phyloP scores from a whole-genome alignment of 2,797 vertebrate species.

The Phoeniculus purpureus region DNA sequence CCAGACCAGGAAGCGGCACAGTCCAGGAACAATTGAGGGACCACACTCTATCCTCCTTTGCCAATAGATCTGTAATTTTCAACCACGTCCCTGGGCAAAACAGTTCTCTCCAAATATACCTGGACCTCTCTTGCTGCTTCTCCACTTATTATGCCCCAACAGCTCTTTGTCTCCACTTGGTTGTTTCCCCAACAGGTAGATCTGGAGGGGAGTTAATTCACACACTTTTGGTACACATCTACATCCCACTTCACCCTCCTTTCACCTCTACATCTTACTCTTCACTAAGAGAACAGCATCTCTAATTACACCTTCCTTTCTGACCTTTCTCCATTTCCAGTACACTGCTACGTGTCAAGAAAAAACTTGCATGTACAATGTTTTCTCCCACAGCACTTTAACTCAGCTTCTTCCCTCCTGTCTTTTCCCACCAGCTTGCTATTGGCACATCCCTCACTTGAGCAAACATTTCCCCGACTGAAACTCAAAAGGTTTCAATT shows the following conservation, averaged over 20 bases:
- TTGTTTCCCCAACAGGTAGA: not conserved
- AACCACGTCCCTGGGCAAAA: not conserved
- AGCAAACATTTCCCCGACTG: not conserved
- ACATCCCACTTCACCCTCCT: not conserved
- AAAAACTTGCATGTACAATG: not conserved
- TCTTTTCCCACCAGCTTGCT: slow-evolving; percentile 30
- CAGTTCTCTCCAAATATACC: not conserved
- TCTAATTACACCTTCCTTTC: not conserved
- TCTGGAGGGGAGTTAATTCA: not conserved
- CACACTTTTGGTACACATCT: not conserved
- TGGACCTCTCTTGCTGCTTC: not conserved
- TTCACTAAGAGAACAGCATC: not conserved
- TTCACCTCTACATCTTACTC: not conserved
- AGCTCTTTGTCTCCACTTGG: not conserved
- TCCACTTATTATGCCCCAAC: not conserved
- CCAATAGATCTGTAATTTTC: not conserved
- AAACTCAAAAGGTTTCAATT: slow-evolving; percentile 8
- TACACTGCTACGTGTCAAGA: not conserved
- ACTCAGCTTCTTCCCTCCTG: not conserved
- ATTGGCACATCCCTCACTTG: not conserved
- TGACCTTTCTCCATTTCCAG: not conserved
- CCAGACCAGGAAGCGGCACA: not conserved
- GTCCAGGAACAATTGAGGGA: not conserved
- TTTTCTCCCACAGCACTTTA: not conserved
- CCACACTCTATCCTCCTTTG: not conserved